Percentiles rank a stretch among this genome's conserved stretches.
Conservation (phyloP, 1,140 invertebrate genomes). For the Leucophenga varia region DNA sequence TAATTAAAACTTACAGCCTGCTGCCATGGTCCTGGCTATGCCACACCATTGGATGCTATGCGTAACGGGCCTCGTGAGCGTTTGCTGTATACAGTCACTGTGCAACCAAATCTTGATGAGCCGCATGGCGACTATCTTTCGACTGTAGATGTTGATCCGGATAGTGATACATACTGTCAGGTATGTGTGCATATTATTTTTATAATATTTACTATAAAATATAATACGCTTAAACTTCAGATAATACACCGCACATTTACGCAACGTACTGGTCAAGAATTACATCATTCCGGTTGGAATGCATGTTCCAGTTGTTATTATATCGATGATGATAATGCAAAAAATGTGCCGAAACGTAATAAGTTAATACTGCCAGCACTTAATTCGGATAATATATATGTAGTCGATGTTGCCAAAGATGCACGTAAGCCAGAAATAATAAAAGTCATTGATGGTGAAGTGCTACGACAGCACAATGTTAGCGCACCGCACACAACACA, state of each 20-base stretch:
- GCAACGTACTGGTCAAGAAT: slow-evolving; percentile 77
- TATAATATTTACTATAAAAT: too few species aligned
- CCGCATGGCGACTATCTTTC: slow-evolving; percentile 84
- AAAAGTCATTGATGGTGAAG: slow-evolving; percentile 69
- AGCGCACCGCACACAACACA: slow-evolving; percentile 90
- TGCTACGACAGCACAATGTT: slow-evolving; percentile 73
- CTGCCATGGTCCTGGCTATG: slow-evolving; percentile 72
- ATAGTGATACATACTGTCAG: slow-evolving; percentile 82
- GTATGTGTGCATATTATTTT: too few species aligned
- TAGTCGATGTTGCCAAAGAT: slow-evolving; percentile 77
- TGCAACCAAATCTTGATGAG: slow-evolving; percentile 68
- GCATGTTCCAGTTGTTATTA: slow-evolving; percentile 87
- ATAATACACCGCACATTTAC: slow-evolving; percentile 77
- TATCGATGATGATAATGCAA: slow-evolving; percentile 54
- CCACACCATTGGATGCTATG: slow-evolving; percentile 79
- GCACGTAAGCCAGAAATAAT: slow-evolving; percentile 62
- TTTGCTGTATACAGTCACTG: slow-evolving; percentile 84
- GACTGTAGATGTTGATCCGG: slow-evolving; percentile 88
- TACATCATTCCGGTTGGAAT: slow-evolving; percentile 97
- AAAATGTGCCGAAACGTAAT: slow-evolving; percentile 67
- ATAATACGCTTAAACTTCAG: slow-evolving; percentile 5
- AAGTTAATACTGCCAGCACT: slow-evolving; percentile 83
- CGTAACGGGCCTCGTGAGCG: slow-evolving; percentile 77
- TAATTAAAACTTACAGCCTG: slow-evolving; percentile 30
- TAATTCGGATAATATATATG: slow-evolving; percentile 81